Evolutionary conservation across 2,113 vertebrate species (phyloP).

Genomic region (Sander vitreus): DNA sequence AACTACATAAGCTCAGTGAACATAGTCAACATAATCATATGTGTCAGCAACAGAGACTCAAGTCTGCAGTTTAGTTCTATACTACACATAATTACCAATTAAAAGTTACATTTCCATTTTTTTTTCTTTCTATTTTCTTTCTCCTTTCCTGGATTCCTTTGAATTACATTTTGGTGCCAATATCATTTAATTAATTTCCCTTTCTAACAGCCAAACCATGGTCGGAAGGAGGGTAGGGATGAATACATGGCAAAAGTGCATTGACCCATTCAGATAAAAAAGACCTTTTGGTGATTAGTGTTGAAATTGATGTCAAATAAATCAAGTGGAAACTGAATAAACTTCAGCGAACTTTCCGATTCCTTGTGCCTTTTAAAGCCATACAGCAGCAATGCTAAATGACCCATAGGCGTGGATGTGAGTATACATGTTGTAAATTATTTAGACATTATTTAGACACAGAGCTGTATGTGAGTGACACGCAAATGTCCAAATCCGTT

Average conservation of each 20-base stretch:
- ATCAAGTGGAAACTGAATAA: too few relatives aligned
- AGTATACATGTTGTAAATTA: not conserved
- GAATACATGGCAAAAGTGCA: not conserved
- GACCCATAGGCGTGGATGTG: not conserved
- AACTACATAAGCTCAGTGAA: not conserved
- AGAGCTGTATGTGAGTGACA: too few relatives aligned
- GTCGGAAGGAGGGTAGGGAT: not conserved
- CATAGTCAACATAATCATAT: not conserved
- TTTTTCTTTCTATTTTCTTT: not conserved
- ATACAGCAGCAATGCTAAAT: not conserved
- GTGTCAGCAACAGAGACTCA: not conserved
- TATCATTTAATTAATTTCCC: constrained; percentile 18
- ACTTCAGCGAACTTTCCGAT: too few relatives aligned
- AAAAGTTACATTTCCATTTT: not conserved
- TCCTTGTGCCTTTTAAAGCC: too few relatives aligned
- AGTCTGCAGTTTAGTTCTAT: not conserved
- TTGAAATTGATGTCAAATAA: too few relatives aligned
- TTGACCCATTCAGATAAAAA: too few relatives aligned
- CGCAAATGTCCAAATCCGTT: too few relatives aligned
- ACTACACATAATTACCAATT: not conserved
- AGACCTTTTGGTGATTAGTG: too few relatives aligned
- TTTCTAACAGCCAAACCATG: too few relatives aligned
- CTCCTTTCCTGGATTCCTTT: not conserved
- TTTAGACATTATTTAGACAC: too few relatives aligned
- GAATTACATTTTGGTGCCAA: not conserved